Base-by-base conservation (phyloP, 2,888 invertebrate genomes). In the Erebia aethiops region DNA sequence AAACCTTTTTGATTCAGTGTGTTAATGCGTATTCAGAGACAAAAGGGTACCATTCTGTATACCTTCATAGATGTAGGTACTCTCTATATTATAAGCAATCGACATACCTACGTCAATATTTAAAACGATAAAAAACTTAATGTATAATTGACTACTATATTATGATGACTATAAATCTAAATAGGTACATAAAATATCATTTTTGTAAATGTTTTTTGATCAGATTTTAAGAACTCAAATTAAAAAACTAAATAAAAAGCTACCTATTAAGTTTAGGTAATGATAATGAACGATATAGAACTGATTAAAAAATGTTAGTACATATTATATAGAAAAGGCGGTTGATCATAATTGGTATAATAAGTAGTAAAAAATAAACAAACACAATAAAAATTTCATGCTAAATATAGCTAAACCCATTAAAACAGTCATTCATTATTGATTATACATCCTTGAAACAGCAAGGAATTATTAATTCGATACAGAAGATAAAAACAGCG, bases 1-100 rank as follows among this genome's bases (percentile, higher is more conserved):
- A 92, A 91, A 92, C 88, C 86, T 90, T 87, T 89, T 90, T 88
- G 86, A 89, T 89, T 86, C 84, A 79, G 80, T 85, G 86, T 77
- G 75, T 74, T 75, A 72, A 72, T 76, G 84, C 82, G 87, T 89
- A 35, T 35, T 35, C 84, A 89, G 84, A 77, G 73, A 77, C 79
- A 80, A 77, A 74, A 61, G 68, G 57, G 66, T 58, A 21, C 52
- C 62, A 57, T 61, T 60, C 69, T 69, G 51, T 61, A 21, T 56
- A 26, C 4, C 9, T 16, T 8, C 2, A 5, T n/a, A 41, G 18
- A 54, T 10, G 11, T 18, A 9, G 9, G 54, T 52, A 52, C 2
- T 2, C 18, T 8, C 10, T 10, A 13, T 13, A 16, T 9, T 7
- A 9, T 16, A 54, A 3, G 52, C n/a, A 52, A 8, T 16, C 16